Percentiles rank a stretch among this genome's conserved stretches.
These are phyloP conservation scores for Aythya baeri DNA, from an alignment of 2,113 vertebrate species.

Conservation along the genomic window DNA sequence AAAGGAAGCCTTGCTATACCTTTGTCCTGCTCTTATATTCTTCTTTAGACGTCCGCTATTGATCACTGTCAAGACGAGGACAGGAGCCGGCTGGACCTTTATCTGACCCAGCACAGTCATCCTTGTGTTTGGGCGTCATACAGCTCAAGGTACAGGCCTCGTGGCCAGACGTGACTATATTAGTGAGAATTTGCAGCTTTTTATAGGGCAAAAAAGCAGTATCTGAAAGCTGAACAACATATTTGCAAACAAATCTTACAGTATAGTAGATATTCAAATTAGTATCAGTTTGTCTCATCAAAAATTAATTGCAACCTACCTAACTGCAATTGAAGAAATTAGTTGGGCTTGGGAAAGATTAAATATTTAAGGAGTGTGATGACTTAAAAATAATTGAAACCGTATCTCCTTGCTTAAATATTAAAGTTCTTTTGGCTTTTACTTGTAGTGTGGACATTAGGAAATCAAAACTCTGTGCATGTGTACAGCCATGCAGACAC, in stretches of 20 bases:
- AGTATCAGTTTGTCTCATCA: not conserved
- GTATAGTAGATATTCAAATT: not conserved
- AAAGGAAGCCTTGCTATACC: not conserved
- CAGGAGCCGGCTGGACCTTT: not conserved
- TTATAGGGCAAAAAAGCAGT: not conserved
- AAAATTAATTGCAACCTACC: slow-evolving; percentile 14
- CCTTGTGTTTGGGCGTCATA: not conserved
- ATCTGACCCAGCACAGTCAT: not conserved
- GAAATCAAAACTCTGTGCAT: not conserved
- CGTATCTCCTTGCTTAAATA: not conserved
- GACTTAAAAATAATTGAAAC: slow-evolving; percentile 8
- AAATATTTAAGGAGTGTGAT: not conserved
- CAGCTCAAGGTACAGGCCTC: not conserved
- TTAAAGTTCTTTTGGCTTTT: not conserved
- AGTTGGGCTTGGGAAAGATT: not conserved
- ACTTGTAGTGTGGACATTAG: not conserved
- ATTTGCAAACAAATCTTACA: not conserved
- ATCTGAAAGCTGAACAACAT: not conserved
- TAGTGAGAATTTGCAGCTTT: not conserved
- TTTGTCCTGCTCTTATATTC: not conserved
- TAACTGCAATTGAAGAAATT: slow-evolving; percentile 7
- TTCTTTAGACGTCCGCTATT: not conserved
- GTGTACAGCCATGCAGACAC: not conserved
- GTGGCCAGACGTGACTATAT: not conserved
- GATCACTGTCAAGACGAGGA: not conserved